Evolutionary conservation across 2,888 invertebrate species (phyloP).

Genomic region (Aporophyla nigra): DNA sequence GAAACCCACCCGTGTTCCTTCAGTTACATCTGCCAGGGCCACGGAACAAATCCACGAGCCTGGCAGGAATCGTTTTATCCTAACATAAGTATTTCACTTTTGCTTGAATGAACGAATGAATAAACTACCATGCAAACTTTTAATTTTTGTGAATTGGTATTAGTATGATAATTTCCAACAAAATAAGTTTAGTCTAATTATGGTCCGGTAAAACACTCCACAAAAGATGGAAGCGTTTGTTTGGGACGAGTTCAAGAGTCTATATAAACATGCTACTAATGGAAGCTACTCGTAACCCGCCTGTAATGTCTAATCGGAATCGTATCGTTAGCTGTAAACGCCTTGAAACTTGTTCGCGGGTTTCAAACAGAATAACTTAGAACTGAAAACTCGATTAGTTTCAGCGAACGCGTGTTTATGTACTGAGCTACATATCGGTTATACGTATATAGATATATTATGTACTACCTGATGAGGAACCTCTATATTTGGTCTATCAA

Average conservation of each 20-base stretch:
- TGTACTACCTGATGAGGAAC: slow-evolving; percentile 30
- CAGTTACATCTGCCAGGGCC: too few species aligned
- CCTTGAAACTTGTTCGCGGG: slow-evolving; percentile 72
- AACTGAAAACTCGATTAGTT: slow-evolving; percentile 86
- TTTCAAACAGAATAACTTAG: slow-evolving; percentile 86
- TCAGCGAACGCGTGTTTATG: slow-evolving; percentile 72
- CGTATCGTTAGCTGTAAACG: slow-evolving; percentile 68
- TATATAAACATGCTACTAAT: too few species aligned
- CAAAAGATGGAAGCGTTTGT: not conserved
- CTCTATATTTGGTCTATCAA: slow-evolving; percentile 39
- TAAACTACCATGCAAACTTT: not conserved
- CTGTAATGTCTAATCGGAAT: not conserved
- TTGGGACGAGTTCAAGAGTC: not conserved
- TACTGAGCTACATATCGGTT: slow-evolving; percentile 48
- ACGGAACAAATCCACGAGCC: too few species aligned
- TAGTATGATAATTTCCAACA: not conserved
- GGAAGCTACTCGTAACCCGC: too few species aligned
- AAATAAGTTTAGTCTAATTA: not conserved
- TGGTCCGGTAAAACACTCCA: not conserved
- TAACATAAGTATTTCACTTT: not conserved
- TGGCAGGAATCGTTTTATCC: not conserved
- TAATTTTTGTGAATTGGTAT: not conserved
- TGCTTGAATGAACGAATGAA: not conserved
- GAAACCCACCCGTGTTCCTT: too few species aligned
- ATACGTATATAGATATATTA: slow-evolving; percentile 10